These are phyloP conservation scores for Rhinogobius similis DNA, from an alignment of 2,113 vertebrate species.

Conservation along the genomic window DNA sequence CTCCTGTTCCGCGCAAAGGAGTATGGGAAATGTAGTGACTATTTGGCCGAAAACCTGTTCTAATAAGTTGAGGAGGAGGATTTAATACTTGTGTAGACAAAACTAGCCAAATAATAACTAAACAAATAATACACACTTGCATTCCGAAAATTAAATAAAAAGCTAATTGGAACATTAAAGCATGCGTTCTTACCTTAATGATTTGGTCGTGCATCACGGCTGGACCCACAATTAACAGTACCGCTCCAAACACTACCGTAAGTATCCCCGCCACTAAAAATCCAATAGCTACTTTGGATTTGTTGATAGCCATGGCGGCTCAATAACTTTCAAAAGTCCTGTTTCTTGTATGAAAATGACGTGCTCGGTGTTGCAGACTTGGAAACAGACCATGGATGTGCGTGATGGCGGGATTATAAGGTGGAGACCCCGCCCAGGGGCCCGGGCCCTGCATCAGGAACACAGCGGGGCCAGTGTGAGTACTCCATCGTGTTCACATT, in stretches of 20 bases:
- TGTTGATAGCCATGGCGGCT: constrained; percentile 57
- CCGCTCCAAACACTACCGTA: constrained; percentile 53
- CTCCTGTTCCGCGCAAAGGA: neutral
- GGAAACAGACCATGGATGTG: neutral
- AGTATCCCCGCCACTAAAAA: constrained; percentile 64
- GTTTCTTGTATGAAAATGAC: too few species aligned
- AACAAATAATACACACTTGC: too few species aligned
- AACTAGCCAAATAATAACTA: too few species aligned
- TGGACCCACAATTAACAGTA: constrained; percentile 72
- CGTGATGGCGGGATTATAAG: constrained; percentile 20
- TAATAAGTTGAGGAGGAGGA: too few species aligned
- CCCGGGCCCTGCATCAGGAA: neutral
- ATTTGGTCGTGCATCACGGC: constrained; percentile 77
- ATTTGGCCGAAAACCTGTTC: too few species aligned
- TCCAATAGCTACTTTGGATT: constrained; percentile 54
- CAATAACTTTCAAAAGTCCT: neutral
- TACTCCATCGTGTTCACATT: neutral
- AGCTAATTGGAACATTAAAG: too few species aligned
- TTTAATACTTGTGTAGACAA: too few species aligned
- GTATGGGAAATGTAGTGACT: constrained; percentile 34
- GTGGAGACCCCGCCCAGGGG: constrained; percentile 13
- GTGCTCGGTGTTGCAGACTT: neutral
- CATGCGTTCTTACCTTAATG: constrained; percentile 61
- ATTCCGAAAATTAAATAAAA: too few species aligned
- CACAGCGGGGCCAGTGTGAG: neutral